Evolutionary conservation across 1,140 invertebrate species (phyloP).

Genomic region (Bombus cullumanus): DNA sequence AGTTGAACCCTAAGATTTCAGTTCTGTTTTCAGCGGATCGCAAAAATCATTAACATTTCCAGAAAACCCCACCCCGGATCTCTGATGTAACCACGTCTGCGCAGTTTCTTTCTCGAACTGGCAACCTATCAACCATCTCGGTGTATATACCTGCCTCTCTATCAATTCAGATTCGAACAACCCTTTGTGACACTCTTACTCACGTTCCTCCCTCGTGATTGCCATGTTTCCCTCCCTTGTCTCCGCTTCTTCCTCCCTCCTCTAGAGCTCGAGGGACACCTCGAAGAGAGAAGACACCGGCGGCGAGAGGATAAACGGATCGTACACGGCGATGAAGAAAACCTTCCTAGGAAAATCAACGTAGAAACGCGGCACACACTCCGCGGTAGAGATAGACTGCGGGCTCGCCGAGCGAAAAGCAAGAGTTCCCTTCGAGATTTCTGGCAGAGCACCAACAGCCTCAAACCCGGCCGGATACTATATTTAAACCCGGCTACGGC

Average conservation of each 20-base stretch:
- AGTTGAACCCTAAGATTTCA: neutral
- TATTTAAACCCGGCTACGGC: constrained; percentile 77
- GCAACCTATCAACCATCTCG: constrained; percentile 25
- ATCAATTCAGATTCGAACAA: neutral
- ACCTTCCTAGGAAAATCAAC: too few relatives aligned
- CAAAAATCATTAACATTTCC: neutral
- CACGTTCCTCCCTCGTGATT: constrained; percentile 77
- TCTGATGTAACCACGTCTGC: constrained; percentile 27
- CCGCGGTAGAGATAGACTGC: constrained; percentile 8
- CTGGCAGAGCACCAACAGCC: constrained; percentile 77
- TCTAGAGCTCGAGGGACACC: neutral
- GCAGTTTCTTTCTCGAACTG: constrained; percentile 7
- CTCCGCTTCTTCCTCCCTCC: neutral
- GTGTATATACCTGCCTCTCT: neutral
- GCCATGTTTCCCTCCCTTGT: constrained; percentile 20
- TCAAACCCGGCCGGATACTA: constrained; percentile 80
- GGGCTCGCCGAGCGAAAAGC: constrained; percentile 16
- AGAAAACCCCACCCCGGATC: neutral
- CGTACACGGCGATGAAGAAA: neutral
- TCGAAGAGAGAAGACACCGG: neutral
- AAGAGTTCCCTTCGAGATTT: constrained; percentile 58
- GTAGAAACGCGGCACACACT: neutral
- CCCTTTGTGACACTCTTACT: constrained; percentile 62
- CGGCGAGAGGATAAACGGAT: neutral
- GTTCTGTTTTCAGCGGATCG: neutral